Evolutionary conservation across 2,888 invertebrate species (phyloP).

Genomic region (Dicycla oo): DNA sequence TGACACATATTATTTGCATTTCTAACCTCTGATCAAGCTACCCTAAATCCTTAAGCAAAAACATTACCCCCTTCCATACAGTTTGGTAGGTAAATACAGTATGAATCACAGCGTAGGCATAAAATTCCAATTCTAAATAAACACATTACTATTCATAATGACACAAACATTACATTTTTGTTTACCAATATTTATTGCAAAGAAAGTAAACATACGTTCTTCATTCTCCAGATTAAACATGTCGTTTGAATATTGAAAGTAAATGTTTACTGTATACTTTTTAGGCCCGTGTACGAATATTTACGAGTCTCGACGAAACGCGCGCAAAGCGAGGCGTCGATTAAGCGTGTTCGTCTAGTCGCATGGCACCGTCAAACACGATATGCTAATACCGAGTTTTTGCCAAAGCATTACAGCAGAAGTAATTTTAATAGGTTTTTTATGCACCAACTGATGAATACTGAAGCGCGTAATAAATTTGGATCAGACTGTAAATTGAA

Average conservation of each 20-base stretch:
- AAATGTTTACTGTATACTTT: constrained; percentile 72
- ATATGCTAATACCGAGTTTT: constrained; percentile 53
- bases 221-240: constrained; percentile 74
- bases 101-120: not conserved
- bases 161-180: constrained; percentile 53
- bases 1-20: not conserved
- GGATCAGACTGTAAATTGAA: constrained; percentile 49
- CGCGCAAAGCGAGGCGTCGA: constrained; percentile 65
- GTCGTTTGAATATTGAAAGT: constrained; percentile 76
- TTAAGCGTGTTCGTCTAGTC: constrained; percentile 56
- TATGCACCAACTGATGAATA: constrained; percentile 43
- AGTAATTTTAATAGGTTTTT: constrained; percentile 53
- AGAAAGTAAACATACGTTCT: constrained; percentile 64
- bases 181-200: constrained; percentile 64
- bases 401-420: constrained; percentile 47
- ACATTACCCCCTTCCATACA: not conserved
- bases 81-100: not conserved
- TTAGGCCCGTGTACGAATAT: constrained; percentile 69
- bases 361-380: constrained; percentile 44
- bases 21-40: not conserved
- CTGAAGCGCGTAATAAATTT: constrained; percentile 45
- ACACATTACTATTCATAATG: constrained; percentile 52
- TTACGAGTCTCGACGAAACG: constrained; percentile 62
- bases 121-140: constrained; percentile 41
- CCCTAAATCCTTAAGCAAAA: not conserved